These are phyloP conservation scores for Anagrus nilaparvatae DNA, from an alignment of 1,140 invertebrate species.

Conservation along the genomic window DNA sequence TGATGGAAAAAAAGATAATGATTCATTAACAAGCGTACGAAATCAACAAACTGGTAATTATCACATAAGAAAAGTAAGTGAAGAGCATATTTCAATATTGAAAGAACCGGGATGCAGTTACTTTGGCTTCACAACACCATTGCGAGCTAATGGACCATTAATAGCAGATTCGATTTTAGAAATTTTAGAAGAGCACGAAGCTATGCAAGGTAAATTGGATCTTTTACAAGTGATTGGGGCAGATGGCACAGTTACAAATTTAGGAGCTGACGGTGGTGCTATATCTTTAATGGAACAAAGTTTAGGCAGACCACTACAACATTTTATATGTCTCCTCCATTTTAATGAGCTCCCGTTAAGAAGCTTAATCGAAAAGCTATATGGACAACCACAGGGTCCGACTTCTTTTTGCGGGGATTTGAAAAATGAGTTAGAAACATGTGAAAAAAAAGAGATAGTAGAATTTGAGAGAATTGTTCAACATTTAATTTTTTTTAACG, in stretches of 20 bases:
- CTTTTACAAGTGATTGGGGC: conserved; percentile 21
- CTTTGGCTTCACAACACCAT: conserved; percentile 21
- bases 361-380: conserved; percentile 23
- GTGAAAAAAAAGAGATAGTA: conserved; percentile 18
- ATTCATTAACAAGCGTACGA: conserved; percentile 22
- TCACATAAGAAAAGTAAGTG: conserved; percentile 14
- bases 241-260: conserved; percentile 27
- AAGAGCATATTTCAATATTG: conserved; percentile 23
- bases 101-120: conserved; percentile 22
- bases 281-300: conserved; percentile 19
- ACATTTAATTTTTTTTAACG: conserved; percentile 9
- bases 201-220: background rate
- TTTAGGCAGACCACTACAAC: conserved; percentile 18
- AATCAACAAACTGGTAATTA: conserved; percentile 20
- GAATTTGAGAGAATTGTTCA: conserved; percentile 18
- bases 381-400: conserved; percentile 23
- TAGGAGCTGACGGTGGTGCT: conserved; percentile 21
- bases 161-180: conserved; percentile 16
- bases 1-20: conserved; percentile 21
- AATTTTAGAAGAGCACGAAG: conserved; percentile 10
- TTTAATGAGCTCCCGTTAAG: conserved; percentile 25
- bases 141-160: conserved; percentile 14
- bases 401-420: conserved; percentile 20
- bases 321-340: conserved; percentile 25
- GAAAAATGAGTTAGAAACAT: conserved; percentile 19